phyloP scores from a whole-genome alignment of 2,797 vertebrate species.

The Pteropus rufus region DNA sequence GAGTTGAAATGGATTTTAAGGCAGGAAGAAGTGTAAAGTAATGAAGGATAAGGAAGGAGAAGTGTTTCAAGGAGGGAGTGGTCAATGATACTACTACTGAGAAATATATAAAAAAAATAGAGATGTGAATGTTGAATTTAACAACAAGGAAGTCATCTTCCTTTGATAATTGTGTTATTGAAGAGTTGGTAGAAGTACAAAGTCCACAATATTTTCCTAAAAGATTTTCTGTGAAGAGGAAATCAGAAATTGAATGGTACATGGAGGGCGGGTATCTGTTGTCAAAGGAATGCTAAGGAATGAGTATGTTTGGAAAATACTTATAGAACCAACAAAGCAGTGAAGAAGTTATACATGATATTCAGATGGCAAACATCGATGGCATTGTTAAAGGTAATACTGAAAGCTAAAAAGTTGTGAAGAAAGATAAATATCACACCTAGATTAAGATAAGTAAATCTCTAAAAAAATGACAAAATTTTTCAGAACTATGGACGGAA shows the following conservation, averaged over 20 bases:
- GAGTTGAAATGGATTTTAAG: neutral
- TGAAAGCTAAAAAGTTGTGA: slow-evolving; percentile 13
- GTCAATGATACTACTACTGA: neutral
- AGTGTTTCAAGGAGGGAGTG: neutral
- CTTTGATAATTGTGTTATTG: neutral
- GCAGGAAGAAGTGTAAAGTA: neutral
- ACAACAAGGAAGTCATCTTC: neutral
- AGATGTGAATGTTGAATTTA: neutral
- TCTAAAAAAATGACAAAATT: neutral
- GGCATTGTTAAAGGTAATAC: neutral
- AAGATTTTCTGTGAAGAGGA: neutral
- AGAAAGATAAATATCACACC: neutral
- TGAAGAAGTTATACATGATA: neutral
- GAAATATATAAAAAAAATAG: neutral
- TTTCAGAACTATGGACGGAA: slow-evolving; percentile 26
- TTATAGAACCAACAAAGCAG: neutral
- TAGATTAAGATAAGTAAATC: neutral
- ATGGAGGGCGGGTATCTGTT: neutral
- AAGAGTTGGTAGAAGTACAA: neutral
- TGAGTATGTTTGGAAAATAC: neutral
- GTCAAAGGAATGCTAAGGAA: neutral
- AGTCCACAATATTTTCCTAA: neutral
- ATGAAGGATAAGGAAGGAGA: neutral
- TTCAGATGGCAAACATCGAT: neutral
- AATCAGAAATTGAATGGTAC: neutral